A percentile compares a stretch with the other conserved stretches of the same genome.
phyloP scores from a whole-genome alignment of 2,888 invertebrate species.

The Platycheirus albimanus region DNA sequence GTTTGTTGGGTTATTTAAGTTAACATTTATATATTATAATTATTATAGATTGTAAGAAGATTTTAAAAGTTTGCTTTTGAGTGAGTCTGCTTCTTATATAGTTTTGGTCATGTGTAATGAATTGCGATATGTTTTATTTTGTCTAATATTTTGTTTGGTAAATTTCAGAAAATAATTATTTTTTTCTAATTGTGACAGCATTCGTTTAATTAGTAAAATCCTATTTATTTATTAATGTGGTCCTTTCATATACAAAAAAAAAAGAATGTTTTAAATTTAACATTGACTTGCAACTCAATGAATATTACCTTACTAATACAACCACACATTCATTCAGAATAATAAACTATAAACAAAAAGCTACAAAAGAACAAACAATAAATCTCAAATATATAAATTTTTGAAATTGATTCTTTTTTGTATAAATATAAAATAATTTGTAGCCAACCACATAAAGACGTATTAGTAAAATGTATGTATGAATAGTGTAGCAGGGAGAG shows the following conservation, averaged over 20 bases:
- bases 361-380: not conserved
- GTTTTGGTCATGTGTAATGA: conserved; percentile 54
- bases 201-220: conserved; percentile 17
- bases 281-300: conserved; percentile 48
- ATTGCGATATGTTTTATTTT: conserved; percentile 57
- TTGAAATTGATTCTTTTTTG: not conserved
- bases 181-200: conserved; percentile 28
- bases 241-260: conserved; percentile 57
- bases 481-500: not conserved
- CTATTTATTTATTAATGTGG: conserved; percentile 43
- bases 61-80: not conserved
- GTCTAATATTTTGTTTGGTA: not conserved
- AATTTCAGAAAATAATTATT: conserved; percentile 32
- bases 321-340: conserved; percentile 54
- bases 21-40: not conserved
- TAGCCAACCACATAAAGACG: not conserved
- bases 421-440: not conserved
- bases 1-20: conserved; percentile 6
- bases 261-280: too few species aligned
- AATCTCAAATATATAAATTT: not conserved
- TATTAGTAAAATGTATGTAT: not conserved
- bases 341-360: conserved; percentile 5
- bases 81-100: conserved; percentile 27
- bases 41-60: not conserved
- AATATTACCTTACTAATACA: conserved; percentile 52